Percentiles rank a stretch among this genome's conserved stretches.
These are phyloP conservation scores for Prochilodus magdalenae DNA, from an alignment of 2,113 vertebrate genomes.

Conservation along the genomic window DNA sequence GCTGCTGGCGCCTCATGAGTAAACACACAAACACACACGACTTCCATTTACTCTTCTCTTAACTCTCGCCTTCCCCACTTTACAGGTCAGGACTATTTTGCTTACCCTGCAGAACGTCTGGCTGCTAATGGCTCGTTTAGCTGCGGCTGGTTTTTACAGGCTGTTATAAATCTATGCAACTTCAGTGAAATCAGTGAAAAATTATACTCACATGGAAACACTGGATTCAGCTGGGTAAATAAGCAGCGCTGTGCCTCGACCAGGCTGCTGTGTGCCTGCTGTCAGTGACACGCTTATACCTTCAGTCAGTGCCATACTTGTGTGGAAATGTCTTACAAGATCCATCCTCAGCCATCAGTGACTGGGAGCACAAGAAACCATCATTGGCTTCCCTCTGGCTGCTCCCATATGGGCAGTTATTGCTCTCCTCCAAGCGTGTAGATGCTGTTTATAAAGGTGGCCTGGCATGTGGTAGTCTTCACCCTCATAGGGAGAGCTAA, in stretches of 20 bases:
- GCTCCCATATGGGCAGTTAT: too few relatives aligned
- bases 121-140: constrained; percentile 7
- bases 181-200: not conserved
- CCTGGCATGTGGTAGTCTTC: too few relatives aligned
- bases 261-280: not conserved
- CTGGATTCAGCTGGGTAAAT: not conserved
- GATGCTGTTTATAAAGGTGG: too few relatives aligned
- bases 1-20: constrained; percentile 14
- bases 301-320: too few relatives aligned
- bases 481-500: too few relatives aligned
- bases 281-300: not conserved
- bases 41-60: constrained; percentile 40
- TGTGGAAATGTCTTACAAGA: too few relatives aligned
- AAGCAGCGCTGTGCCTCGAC: not conserved
- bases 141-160: constrained; percentile 18
- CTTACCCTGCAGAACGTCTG: constrained; percentile 6
- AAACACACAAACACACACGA: constrained; percentile 25
- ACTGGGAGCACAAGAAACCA: too few relatives aligned
- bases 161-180: constrained; percentile 18
- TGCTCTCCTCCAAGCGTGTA: too few relatives aligned
- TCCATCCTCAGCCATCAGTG: too few relatives aligned
- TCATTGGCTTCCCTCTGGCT: too few relatives aligned
- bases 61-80: constrained; percentile 39
- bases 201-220: not conserved
- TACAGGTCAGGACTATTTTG: constrained; percentile 23